phyloP scores from a whole-genome alignment of 2,113 vertebrate genomes.

The Bostrychus sinensis region DNA sequence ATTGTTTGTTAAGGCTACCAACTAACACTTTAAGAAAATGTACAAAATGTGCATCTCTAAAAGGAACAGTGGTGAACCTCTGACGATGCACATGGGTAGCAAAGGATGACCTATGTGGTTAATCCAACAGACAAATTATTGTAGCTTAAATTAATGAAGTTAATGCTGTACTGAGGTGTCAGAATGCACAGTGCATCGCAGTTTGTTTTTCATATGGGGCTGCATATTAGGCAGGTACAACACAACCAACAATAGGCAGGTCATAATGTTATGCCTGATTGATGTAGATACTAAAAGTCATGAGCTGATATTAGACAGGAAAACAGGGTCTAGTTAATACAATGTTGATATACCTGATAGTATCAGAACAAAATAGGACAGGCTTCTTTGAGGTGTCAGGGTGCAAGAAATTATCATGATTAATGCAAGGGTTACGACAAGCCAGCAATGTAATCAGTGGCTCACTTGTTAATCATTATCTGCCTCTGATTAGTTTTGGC shows the following conservation, averaged over 20 bases:
- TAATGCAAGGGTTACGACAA: conserved; percentile 62
- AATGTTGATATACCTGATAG: conserved; percentile 54
- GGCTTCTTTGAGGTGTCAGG: conserved; percentile 58
- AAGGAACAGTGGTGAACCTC: no score
- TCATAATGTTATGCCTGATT: neutral
- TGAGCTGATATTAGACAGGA: conserved; percentile 42
- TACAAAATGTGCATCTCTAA: no score
- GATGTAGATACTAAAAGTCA: neutral
- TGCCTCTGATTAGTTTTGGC: conserved; percentile 65
- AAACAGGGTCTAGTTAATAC: conserved; percentile 43
- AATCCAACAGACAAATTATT: no score
- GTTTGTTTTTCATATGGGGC: no score
- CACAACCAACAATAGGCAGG: neutral
- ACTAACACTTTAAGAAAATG: no score
- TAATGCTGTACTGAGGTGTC: no score
- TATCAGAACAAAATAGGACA: conserved; percentile 54
- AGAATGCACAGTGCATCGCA: no score
- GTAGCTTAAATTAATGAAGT: no score
- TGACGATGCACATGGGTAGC: no score
- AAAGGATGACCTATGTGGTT: no score
- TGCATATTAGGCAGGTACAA: no score
- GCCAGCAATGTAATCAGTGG: conserved; percentile 60
- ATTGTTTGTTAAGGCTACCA: no score
- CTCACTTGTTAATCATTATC: conserved; percentile 68
- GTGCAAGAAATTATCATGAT: conserved; percentile 67